These are phyloP conservation scores for Psilanteris sp. DNA, from an alignment of 1,140 invertebrate genomes.

Conservation along the genomic window DNA sequence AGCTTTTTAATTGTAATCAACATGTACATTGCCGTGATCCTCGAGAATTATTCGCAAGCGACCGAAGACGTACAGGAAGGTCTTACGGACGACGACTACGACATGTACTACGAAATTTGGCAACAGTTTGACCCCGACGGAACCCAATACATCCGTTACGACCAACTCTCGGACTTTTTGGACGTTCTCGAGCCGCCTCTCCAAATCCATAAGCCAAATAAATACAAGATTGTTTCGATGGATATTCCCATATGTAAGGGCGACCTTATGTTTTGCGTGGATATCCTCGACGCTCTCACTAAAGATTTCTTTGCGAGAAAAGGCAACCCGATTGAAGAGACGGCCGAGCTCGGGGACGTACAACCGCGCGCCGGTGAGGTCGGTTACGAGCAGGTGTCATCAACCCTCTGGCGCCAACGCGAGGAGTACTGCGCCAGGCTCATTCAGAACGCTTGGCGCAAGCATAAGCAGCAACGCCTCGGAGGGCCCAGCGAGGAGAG, in stretches of 20 bases:
- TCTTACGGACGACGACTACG: slow-evolving; percentile 98
- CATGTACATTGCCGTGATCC: slow-evolving; percentile 99
- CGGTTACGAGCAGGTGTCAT: slow-evolving; percentile 95
- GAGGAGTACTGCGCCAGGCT: slow-evolving; percentile 97
- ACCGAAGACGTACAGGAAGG: slow-evolving; percentile 99
- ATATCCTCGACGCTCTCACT: slow-evolving; percentile 97
- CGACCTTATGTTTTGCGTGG: slow-evolving; percentile 97
- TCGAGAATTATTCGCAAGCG: slow-evolving; percentile 98
- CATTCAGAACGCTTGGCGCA: slow-evolving; percentile 96
- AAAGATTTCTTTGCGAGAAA: slow-evolving; percentile 98
- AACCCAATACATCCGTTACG: slow-evolving; percentile 97
- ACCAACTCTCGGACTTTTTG: slow-evolving; percentile 95
- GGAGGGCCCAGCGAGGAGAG: slow-evolving; percentile 79
- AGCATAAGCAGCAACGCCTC: slow-evolving; percentile 86
- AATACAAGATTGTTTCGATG: slow-evolving; percentile 99
- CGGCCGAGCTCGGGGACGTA: slow-evolving; percentile 90
- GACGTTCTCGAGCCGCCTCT: slow-evolving; percentile 95
- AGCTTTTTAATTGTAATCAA: slow-evolving; percentile 99
- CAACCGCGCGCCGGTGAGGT: slow-evolving; percentile 87
- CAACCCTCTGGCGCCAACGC: slow-evolving; percentile 93
- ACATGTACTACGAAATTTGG: slow-evolving; percentile 99
- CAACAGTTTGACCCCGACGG: slow-evolving; percentile 98
- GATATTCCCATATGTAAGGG: slow-evolving; percentile 99
- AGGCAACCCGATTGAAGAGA: slow-evolving; percentile 93
- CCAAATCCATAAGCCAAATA: slow-evolving; percentile 98